Base-by-base conservation (phyloP, 1,140 invertebrate genomes). In the Eupristina koningsbergeri region DNA sequence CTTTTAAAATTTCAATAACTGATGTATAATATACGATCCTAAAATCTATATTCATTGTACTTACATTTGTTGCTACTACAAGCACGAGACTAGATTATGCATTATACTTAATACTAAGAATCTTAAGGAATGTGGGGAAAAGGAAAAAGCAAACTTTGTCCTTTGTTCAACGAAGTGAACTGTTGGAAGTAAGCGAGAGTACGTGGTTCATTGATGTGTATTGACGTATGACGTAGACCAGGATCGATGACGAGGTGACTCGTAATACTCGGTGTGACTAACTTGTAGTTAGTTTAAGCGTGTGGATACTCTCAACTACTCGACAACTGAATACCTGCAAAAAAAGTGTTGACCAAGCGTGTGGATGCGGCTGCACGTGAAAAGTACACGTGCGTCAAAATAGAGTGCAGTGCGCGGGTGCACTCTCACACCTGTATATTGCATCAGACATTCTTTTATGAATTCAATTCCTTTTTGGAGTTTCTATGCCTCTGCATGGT, bases 401-500 rank as follows among this genome's bases (percentile, higher is more conserved):
- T 53, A 53, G 6, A 45, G 3, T 53, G 50, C 50, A 53, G 9
- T 19, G 50, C 50, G 19, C 50, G 19, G 9, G 50, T 6, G 39
- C 39, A 31, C 6, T n/a, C n/a, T n/a, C n/a, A n/a, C n/a, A n/a
- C n/a, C n/a, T n/a, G n/a, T n/a, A n/a, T n/a, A n/a, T n/a, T n/a
- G n/a, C n/a, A n/a, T n/a, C n/a, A 17, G 45, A 75, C 3, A 41
- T 50, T 31, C 45, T 39, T 29, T 81, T 85, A 85, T 15, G 84
- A 77, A 61, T 41, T 77, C 53, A 53, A 53, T 17, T 45, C 53
- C 50, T 77, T 80, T 58, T 78, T 85, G 22, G 73, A 86, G 86
- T 78, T 90, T 85, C 91, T 90, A 88, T 90, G 91, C 88, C 89
- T 91, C 86, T 91, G 91, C 87, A 92, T 91, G 84, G 89, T 91